Evolutionary conservation across 2,797 vertebrate genomes (phyloP), one percentile per base, ranked within the genome.

Genomic region (Ctenochaetus hawaiiensis): DNA sequence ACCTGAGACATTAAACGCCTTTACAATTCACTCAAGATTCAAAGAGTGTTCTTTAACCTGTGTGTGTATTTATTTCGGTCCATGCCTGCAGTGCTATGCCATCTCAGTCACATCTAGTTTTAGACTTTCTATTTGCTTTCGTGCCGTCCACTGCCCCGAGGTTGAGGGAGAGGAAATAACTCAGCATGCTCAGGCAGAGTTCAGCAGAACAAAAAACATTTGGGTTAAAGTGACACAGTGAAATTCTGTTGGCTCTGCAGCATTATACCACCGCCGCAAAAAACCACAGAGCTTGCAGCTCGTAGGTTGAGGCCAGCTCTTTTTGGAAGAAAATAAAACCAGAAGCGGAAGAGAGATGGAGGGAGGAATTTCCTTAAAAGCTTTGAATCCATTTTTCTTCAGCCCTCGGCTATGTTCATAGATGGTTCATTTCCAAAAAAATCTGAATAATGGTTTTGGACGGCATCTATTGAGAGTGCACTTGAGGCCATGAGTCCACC

Each of bases 391-490:
- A 63, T 57, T 44, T 72, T 78, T 77, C 43, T 66, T 53, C 57
- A 72, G 80, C 83, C 62, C 18, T 78, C 11, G 43, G 80, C 80
- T 54, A 63, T 69, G 72, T 85, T 85, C 64, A 74, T 79, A 75
- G 77, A 89, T 87, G 79, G 81, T 86, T 89, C 78, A 87, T 86
- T 91, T 87, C 75, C 72, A 34, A 82, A 64, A 82, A 72, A 84
- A 84, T 89, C 56, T 70, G 68, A 92, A 81, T 87, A 88, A 89
- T 89, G 75, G 82, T 74, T 82, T 83, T 85, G 81, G 87, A 88
- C 86, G 62, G 82, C 66, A 72, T 81, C 81, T 80, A 77, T 75
- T 81, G 72, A 90, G 77, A 88, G 68, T 48, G 39, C 68, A 81
- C 80, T 65, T 62, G 73, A 82, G 84, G 82, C 80, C 69, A 80